Evolutionary conservation across 2,888 invertebrate genomes (phyloP), one percentile per base, ranked within the genome.

Genomic region (Coelinius sp.): DNA sequence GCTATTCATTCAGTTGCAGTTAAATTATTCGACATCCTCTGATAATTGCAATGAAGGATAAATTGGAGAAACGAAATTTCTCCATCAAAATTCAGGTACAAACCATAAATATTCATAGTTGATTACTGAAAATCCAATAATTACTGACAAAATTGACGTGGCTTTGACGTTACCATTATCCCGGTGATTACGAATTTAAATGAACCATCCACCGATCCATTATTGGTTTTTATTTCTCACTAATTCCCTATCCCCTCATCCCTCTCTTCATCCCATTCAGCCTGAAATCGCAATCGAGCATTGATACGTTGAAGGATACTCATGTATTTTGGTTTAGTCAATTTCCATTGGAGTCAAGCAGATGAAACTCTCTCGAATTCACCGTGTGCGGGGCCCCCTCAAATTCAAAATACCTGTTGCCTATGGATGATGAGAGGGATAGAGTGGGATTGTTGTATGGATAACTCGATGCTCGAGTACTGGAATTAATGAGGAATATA

Each of bases 361-460:
- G 59, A 59, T 53, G 25, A 25, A 53, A 53, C 27, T 22, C n/a
- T 22, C 27, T 31, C 17, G 10, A 59, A 59, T 59, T 59, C 31
- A 31, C 25, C 20, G 1, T 8, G n/a, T 1, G n/a, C 20, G 5
- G 17, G 6, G 8, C 20, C 46, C 5, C 20, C 46, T 10, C 20
- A 35, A 59, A 59, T 59, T 59, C 31, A 14, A 59, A 59, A 59
- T 59, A 59, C 59, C 59, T 59, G 59, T 59, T 59, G 59, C 59
- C 31, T 10, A n/a, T 25, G 17, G 22, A 4, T 31, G 31, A 35
- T 59, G 20, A 59, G 59, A 31, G 4, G n/a, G n/a, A n/a, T n/a
- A n/a, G n/a, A n/a, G n/a, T n/a, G n/a, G n/a, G n/a, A n/a, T n/a
- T n/a, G n/a, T n/a, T n/a, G n/a, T n/a, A n/a, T n/a, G n/a, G n/a